phyloP scores from a whole-genome alignment of 2,797 vertebrate genomes.

The Pangasius larnaudii region DNA sequence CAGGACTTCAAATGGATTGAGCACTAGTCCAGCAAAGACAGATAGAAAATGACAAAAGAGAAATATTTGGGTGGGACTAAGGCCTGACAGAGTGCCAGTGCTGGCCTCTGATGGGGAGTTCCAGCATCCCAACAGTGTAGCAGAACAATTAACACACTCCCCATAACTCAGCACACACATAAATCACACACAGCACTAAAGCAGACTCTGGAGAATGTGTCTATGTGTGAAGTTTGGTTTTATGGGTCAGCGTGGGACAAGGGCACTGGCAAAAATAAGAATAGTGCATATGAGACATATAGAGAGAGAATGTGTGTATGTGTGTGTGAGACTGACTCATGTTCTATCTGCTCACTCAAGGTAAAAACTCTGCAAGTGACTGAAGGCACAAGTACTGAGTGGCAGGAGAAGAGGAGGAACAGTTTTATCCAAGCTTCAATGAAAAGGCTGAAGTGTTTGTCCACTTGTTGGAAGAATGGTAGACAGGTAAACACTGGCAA shows the following conservation, averaged over 20 bases:
- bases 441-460: neutral
- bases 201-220: constrained; percentile 7
- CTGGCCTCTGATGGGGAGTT: constrained; percentile 33
- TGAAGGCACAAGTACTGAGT: neutral
- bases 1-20: neutral
- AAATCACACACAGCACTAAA: constrained; percentile 33
- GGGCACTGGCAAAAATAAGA: constrained; percentile 25
- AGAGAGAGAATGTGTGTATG: neutral
- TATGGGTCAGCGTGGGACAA: constrained; percentile 5
- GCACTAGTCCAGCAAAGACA: constrained; percentile 32
- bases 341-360: neutral
- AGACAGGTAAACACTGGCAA: neutral
- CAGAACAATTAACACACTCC: constrained; percentile 23
- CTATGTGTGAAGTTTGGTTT: constrained; percentile 1
- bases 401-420: neutral
- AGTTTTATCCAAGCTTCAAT: neutral
- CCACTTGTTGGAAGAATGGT: neutral
- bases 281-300: neutral
- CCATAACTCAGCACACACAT: constrained; percentile 14
- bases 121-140: constrained; percentile 20
- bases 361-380: neutral
- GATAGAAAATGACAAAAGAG: constrained; percentile 54
- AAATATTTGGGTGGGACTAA: constrained; percentile 12
- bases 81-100: neutral
- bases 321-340: neutral